These are phyloP conservation scores for Cyclargus thomasi DNA, from an alignment of 1,140 invertebrate genomes.

Conservation along the genomic window DNA sequence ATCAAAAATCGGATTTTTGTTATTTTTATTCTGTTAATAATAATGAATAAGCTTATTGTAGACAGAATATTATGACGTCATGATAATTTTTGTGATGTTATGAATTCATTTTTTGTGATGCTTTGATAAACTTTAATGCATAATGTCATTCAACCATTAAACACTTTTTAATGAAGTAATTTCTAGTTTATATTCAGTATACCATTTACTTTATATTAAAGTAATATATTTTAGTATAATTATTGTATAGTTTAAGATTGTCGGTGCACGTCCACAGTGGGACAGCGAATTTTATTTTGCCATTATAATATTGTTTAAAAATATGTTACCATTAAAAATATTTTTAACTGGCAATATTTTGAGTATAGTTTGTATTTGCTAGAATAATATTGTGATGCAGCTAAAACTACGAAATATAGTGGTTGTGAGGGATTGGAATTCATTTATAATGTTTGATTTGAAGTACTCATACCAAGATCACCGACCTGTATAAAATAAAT, in stretches of 20 bases:
- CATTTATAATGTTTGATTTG: not conserved
- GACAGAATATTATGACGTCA: not conserved
- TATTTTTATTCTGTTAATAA: too few relatives aligned
- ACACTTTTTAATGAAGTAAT: conserved; percentile 27
- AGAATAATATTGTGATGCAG: conserved; percentile 22
- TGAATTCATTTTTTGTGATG: not conserved
- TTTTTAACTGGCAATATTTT: conserved; percentile 50
- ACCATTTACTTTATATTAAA: conserved; percentile 64
- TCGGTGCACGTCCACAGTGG: conserved; percentile 66
- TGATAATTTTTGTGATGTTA: not conserved
- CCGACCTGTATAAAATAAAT: too few relatives aligned
- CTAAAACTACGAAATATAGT: conserved; percentile 29
- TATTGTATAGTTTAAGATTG: conserved; percentile 45
- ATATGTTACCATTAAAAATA: conserved; percentile 45
- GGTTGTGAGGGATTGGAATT: not conserved
- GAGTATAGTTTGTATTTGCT: conserved; percentile 29
- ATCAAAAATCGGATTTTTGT: too few relatives aligned
- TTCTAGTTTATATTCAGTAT: conserved; percentile 16
- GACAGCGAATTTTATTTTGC: conserved; percentile 58
- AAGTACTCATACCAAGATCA: not conserved
- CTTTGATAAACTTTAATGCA: not conserved
- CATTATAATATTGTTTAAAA: conserved; percentile 41
- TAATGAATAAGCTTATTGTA: too few relatives aligned
- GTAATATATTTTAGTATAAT: conserved; percentile 36
- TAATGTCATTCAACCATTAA: conserved; percentile 19